These are phyloP conservation scores for Cavia aperea DNA, from an alignment of 2,113 vertebrate genomes.

Conservation along the genomic window DNA sequence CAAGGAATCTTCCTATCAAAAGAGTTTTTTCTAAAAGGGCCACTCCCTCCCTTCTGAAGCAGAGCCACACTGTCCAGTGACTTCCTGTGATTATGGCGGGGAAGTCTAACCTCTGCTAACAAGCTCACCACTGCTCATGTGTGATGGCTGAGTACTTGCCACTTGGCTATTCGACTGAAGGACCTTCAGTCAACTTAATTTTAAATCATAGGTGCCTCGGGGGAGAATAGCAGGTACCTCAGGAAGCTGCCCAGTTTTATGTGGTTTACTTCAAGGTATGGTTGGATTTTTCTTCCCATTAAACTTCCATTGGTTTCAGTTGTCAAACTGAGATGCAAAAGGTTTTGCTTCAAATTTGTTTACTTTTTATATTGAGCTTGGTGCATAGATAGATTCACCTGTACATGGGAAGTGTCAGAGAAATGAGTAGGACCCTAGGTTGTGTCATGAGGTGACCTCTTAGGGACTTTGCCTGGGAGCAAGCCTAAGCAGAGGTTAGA, in stretches of 20 bases:
- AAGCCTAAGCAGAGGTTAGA: not conserved
- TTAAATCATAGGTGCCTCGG: not conserved
- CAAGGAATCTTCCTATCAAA: not conserved
- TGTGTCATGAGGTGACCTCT: slow-evolving; percentile 11
- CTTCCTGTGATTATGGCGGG: not conserved
- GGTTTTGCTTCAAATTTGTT: not conserved
- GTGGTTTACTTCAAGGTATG: not conserved
- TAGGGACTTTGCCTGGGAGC: not conserved
- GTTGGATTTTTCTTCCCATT: not conserved
- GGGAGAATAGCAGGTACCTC: not conserved
- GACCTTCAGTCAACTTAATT: not conserved
- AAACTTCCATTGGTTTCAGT: slow-evolving; percentile 4
- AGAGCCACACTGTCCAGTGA: not conserved
- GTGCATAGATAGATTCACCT: not conserved
- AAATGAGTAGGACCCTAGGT: not conserved
- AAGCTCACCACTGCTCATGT: not conserved
- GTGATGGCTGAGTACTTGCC: not conserved
- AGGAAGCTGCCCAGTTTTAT: not conserved
- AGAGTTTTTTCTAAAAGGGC: not conserved
- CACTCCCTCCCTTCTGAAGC: not conserved
- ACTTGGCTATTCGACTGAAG: not conserved
- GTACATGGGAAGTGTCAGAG: not conserved
- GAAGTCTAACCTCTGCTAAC: not conserved
- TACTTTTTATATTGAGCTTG: slow-evolving; percentile 4
- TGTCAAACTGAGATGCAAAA: not conserved